Percentiles rank a stretch among this genome's conserved stretches.
Evolutionary conservation across 2,888 invertebrate species (phyloP).

Genomic region (Colletes collaris): DNA sequence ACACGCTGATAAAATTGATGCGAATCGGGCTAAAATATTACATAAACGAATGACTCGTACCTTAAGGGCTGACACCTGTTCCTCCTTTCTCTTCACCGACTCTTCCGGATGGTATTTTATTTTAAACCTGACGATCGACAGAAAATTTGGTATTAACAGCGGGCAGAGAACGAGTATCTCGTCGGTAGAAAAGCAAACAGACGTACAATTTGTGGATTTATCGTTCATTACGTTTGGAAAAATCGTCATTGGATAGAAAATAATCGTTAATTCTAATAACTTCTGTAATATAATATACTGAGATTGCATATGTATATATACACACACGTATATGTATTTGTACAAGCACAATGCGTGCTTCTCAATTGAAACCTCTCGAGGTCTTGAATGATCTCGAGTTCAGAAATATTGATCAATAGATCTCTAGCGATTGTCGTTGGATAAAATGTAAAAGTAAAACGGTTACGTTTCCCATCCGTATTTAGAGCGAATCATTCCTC

Average conservation of each 20-base stretch:
- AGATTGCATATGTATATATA: no score
- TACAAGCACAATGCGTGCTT: slow-evolving; percentile 24
- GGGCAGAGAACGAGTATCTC: background rate
- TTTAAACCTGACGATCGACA: slow-evolving; percentile 93
- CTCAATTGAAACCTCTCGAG: slow-evolving; percentile 18
- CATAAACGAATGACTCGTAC: slow-evolving; percentile 83
- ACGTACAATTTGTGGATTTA: slow-evolving; percentile 43
- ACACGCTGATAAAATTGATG: slow-evolving; percentile 13
- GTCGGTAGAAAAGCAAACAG: slow-evolving; percentile 39
- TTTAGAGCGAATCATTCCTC: slow-evolving; percentile 35
- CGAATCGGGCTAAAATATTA: background rate
- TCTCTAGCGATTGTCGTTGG: slow-evolving; percentile 11
- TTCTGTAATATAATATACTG: slow-evolving; percentile 12
- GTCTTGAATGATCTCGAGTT: slow-evolving; percentile 11
- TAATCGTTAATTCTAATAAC: slow-evolving; percentile 30
- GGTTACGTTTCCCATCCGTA: slow-evolving; percentile 38
- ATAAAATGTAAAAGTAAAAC: slow-evolving; percentile 7
- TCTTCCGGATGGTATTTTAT: slow-evolving; percentile 99
- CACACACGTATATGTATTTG: background rate
- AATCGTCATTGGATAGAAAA: slow-evolving; percentile 12
- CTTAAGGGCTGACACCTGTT: slow-evolving; percentile 91
- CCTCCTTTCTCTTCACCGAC: slow-evolving; percentile 94
- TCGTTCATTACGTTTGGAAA: slow-evolving; percentile 32
- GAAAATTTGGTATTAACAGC: slow-evolving; percentile 40
- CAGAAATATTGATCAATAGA: slow-evolving; percentile 15